A percentile compares a stretch with the other conserved stretches of the same genome.
phyloP scores from a whole-genome alignment of 2,888 invertebrate species.

The Adineta ricciae region DNA sequence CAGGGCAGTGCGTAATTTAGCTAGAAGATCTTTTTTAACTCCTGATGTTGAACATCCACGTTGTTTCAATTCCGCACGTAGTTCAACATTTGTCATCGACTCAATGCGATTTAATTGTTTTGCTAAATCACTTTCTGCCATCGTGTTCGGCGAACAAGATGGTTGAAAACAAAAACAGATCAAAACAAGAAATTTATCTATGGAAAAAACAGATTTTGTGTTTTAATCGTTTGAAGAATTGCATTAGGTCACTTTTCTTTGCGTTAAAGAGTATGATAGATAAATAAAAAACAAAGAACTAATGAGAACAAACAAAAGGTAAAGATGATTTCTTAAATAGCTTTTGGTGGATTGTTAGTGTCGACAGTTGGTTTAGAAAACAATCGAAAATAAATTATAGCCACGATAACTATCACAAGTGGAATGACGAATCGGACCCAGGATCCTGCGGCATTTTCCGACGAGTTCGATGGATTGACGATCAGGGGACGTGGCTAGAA shows the following conservation, averaged over 20 bases:
- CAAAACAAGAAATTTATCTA: neutral
- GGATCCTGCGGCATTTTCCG: too few relatives aligned
- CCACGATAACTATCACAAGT: neutral
- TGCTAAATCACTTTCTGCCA: neutral
- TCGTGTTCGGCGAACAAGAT: neutral
- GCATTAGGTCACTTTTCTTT: neutral
- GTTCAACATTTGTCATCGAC: slow-evolving; percentile 14
- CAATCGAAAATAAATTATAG: neutral
- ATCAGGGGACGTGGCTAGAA: neutral
- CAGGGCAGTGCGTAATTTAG: neutral
- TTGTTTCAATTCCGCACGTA: slow-evolving; percentile 25
- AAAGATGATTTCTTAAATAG: neutral
- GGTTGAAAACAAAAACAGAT: neutral
- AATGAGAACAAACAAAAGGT: neutral
- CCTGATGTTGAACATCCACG: slow-evolving; percentile 27
- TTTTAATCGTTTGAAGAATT: neutral
- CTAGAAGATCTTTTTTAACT: slow-evolving; percentile 32
- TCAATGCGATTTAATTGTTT: neutral
- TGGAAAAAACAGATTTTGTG: neutral
- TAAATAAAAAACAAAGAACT: neutral
- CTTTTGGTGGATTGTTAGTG: neutral
- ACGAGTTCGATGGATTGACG: neutral
- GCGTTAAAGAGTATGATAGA: neutral
- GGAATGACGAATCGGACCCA: neutral
- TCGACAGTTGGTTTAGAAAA: neutral